A percentile compares a stretch with the other conserved stretches of the same genome.
Evolutionary conservation across 2,797 vertebrate genomes (phyloP).

Genomic region (Typhlichthys subterraneus): DNA sequence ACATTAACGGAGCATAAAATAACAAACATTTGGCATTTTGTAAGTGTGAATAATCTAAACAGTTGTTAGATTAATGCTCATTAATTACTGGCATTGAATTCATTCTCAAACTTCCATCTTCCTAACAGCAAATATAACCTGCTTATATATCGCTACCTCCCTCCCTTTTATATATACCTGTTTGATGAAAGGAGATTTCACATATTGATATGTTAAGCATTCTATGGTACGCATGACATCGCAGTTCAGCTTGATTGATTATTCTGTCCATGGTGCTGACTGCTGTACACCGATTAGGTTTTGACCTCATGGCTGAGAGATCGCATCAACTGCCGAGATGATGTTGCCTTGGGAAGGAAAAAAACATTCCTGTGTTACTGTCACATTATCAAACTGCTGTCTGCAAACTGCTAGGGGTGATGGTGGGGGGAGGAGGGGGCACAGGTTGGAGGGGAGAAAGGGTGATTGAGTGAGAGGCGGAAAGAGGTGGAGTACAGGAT

Average conservation of each 20-base stretch:
- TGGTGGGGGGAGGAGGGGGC: conserved; percentile 22
- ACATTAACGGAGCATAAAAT: conserved; percentile 16
- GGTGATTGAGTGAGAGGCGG: conserved; percentile 17
- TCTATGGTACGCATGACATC: conserved; percentile 38
- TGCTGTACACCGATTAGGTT: conserved; percentile 62
- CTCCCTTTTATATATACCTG: conserved; percentile 13
- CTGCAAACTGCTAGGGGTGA: conserved; percentile 3
- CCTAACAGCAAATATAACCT: conserved; percentile 16
- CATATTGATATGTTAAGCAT: conserved; percentile 27
- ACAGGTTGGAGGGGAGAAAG: conserved; percentile 24
- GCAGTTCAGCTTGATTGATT: conserved; percentile 63
- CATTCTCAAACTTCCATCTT: conserved; percentile 20
- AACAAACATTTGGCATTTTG: conserved; percentile 31
- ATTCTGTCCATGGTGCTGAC: conserved; percentile 53
- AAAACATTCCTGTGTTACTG: conserved; percentile 66
- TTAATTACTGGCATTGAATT: conserved; percentile 38
- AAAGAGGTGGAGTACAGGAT: conserved; percentile 26
- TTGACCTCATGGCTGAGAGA: conserved; percentile 63
- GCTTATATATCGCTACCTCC: neutral
- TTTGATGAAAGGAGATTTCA: conserved; percentile 14
- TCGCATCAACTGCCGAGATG: conserved; percentile 55
- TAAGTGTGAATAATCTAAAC: conserved; percentile 31
- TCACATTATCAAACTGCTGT: conserved; percentile 65
- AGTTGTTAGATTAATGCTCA: conserved; percentile 30
- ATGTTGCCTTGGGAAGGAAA: conserved; percentile 44